Evolutionary conservation across 23 tunicate genomes (phyloP), one percentile per base, ranked within the genome.

Genomic region (Ascidia mentula): DNA sequence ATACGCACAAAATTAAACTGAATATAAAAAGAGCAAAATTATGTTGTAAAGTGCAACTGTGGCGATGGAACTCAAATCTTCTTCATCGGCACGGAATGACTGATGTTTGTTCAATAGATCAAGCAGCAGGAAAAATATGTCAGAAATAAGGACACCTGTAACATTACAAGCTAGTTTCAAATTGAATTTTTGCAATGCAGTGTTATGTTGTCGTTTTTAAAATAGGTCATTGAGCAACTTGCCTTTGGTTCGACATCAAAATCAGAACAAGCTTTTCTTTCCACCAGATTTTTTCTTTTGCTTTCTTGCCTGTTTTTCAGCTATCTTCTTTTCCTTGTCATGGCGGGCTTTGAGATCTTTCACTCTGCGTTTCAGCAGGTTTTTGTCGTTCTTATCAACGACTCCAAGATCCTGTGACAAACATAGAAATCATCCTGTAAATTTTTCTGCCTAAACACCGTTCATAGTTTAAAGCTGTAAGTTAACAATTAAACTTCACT

Each of bases 251-350:
- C 28, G 24, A 20, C 65, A 53, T 53, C 24, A 28, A 1, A 5
- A 53, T 53, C 65, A 53, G 13, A 53, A 53, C 24, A 53, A 53
- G 24, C 65, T 53, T 28, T 53, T 53, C 13, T 53, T 53, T 53
- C 65, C 65, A 20, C 65, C 65, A 1, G 65, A 77, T 22, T 69
- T 45, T 69, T 90, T 90, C 74, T 80, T 84, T 38, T 80, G 89
- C 42, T 91, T 91, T 61, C 82, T 86, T 45, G 75, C 69, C 12
- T 72, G 69, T 73, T 86, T 91, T 31, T 86, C 97, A 15, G 80
- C 86, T n/a, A 65, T 72, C 78, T 91, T 91, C 77, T 82, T 86
- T 69, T 77, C 83, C 77, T 86, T 91, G 72, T 91, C 97, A 53
- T 91, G 78, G 34, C 72, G 81, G 40, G 76, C 34, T 81, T 82